Percentiles rank a stretch among this genome's conserved stretches.
Conservation (phyloP, 1,140 invertebrate species). For the Apis cerana region DNA sequence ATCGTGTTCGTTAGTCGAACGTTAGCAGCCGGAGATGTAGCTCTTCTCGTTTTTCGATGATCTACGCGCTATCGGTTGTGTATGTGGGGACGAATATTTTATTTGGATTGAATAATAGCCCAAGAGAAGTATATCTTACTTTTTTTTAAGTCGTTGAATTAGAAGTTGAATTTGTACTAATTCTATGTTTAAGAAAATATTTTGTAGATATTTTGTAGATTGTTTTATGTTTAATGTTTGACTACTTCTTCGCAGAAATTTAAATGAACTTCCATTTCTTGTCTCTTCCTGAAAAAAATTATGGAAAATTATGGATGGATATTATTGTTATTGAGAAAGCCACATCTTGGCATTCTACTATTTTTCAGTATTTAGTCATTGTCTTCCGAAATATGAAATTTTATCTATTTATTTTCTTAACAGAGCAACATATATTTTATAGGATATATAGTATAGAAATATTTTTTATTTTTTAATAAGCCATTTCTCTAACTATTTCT, state of each 20-base stretch:
- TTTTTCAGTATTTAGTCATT: background rate
- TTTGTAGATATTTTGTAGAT: background rate
- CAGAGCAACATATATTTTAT: background rate
- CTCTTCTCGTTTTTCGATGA: conserved; percentile 1
- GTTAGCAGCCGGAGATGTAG: background rate
- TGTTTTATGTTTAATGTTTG: background rate
- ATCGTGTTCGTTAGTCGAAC: background rate
- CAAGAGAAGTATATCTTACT: background rate
- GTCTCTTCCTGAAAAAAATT: background rate
- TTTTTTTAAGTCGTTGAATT: background rate
- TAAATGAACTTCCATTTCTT: background rate
- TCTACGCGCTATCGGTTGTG: background rate
- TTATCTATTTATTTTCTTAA: background rate
- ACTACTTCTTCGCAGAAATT: background rate
- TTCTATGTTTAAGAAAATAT: background rate
- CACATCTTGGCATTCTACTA: background rate
- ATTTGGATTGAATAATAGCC: background rate
- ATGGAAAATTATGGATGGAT: too few species aligned
- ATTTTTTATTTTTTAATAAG: background rate
- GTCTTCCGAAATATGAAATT: conserved; percentile 14
- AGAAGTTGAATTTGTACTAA: background rate
- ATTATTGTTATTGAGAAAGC: background rate
- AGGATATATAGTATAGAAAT: too few species aligned
- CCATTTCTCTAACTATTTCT: background rate
- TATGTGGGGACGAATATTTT: conserved; percentile 4